Evolutionary conservation across 2,113 vertebrate genomes (phyloP).

Genomic region (Channa maculata): DNA sequence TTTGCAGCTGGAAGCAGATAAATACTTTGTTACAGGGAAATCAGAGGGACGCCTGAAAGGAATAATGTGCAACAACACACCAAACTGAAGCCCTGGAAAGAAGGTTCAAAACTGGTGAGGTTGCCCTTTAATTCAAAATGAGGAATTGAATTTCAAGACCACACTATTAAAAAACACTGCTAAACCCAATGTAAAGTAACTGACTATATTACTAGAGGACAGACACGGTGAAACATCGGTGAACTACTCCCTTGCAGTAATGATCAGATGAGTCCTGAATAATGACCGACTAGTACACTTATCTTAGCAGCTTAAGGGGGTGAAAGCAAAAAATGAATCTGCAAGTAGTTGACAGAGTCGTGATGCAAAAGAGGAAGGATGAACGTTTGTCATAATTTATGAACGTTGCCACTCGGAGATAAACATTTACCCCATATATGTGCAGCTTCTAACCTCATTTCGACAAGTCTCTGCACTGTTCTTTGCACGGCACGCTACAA

Average conservation of each 20-base stretch:
- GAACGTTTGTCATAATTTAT: conserved; percentile 2
- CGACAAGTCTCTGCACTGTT: not conserved
- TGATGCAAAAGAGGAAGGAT: not conserved
- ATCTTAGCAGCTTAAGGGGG: conserved; percentile 53
- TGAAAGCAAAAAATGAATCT: not conserved
- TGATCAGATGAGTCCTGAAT: conserved; percentile 55
- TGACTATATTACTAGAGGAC: conserved; percentile 38
- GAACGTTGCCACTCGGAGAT: not conserved
- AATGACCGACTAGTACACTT: conserved; percentile 34
- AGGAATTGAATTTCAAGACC: not conserved
- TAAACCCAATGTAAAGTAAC: not conserved
- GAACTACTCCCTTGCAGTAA: conserved; percentile 39
- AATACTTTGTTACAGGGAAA: too few relatives aligned
- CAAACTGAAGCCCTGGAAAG: too few relatives aligned
- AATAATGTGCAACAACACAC: too few relatives aligned
- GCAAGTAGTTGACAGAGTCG: not conserved
- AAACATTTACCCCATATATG: not conserved
- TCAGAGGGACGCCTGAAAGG: too few relatives aligned
- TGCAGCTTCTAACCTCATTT: conserved; percentile 5
- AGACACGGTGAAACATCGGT: conserved; percentile 19
- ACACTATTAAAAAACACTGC: too few relatives aligned
- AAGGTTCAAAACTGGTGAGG: too few relatives aligned
- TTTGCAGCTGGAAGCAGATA: too few relatives aligned
- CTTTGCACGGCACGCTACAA: not conserved
- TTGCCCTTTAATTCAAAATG: too few relatives aligned